Percentiles rank a stretch among this genome's conserved stretches.
Evolutionary conservation across 2,888 invertebrate species (phyloP).

Genomic region (Morpho deidamia): DNA sequence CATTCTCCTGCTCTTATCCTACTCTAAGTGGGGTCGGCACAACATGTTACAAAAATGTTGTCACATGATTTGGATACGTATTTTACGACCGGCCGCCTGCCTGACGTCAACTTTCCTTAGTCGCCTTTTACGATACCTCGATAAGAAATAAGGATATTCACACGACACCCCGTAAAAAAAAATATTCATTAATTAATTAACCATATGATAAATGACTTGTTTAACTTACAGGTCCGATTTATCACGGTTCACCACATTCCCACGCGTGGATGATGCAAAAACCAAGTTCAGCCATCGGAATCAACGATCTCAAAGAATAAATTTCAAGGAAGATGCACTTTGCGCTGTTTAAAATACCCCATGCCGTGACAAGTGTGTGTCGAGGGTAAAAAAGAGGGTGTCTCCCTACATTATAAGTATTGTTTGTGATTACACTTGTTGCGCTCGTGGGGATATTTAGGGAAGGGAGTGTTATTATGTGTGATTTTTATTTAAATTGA

Average conservation of each 20-base stretch:
- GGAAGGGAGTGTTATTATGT: constrained; percentile 18
- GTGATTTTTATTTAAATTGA: constrained; percentile 11
- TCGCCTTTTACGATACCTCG: too few relatives aligned
- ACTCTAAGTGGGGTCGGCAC: too few relatives aligned
- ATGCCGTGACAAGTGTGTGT: constrained; percentile 61
- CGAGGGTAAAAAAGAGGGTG: constrained; percentile 25
- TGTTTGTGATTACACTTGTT: constrained; percentile 58
- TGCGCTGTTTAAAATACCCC: constrained; percentile 53
- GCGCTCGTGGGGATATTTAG: constrained; percentile 22
- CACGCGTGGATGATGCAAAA: constrained; percentile 55
- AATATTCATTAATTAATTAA: too few relatives aligned
- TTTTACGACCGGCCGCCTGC: too few relatives aligned
- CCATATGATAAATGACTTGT: not conserved
- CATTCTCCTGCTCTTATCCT: too few relatives aligned
- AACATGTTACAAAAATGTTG: too few relatives aligned
- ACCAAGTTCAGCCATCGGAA: constrained; percentile 16
- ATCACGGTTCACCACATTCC: constrained; percentile 30
- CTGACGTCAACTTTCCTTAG: too few relatives aligned
- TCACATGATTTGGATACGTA: too few relatives aligned
- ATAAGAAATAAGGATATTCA: too few relatives aligned
- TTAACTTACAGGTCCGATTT: constrained; percentile 1
- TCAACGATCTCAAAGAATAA: constrained; percentile 18
- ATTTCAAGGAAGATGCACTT: constrained; percentile 29
- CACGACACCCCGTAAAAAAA: too few relatives aligned
- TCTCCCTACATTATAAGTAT: constrained; percentile 34